Evolutionary conservation across 2,888 invertebrate species (phyloP).

Genomic region (Argyresthia goedartella): DNA sequence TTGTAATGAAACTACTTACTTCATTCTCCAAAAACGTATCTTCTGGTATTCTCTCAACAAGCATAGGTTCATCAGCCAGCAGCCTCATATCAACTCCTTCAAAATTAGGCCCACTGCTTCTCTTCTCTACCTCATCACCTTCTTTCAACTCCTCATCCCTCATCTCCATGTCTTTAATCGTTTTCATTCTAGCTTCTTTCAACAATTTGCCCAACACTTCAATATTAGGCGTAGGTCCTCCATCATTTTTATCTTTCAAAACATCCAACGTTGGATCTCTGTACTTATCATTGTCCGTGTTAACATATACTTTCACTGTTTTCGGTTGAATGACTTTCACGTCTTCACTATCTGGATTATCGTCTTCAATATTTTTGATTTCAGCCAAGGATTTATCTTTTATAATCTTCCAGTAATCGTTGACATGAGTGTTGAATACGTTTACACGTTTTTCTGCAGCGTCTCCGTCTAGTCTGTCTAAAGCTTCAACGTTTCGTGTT

Average conservation of each 20-base stretch:
- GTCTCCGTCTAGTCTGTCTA: slow-evolving; percentile 12
- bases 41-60: slow-evolving; percentile 29
- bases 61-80: slow-evolving; percentile 38
- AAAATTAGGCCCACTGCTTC: slow-evolving; percentile 18
- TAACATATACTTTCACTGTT: background rate
- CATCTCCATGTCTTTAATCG: slow-evolving; percentile 4
- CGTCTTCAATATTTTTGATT: slow-evolving; percentile 21
- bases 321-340: background rate
- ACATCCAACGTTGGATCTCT: slow-evolving; percentile 17
- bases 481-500: slow-evolving; percentile 7
- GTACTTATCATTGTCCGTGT: background rate
- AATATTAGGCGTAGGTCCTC: slow-evolving; percentile 8
- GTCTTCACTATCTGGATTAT: background rate
- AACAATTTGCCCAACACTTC: slow-evolving; percentile 22
- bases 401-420: slow-evolving; percentile 24
- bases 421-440: slow-evolving; percentile 20
- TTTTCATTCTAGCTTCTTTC: slow-evolving; percentile 6
- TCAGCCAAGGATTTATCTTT: slow-evolving; percentile 19
- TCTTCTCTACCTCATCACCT: slow-evolving; percentile 9
- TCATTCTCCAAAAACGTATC: slow-evolving; percentile 11
- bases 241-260: slow-evolving; percentile 14
- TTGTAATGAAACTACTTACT: background rate
- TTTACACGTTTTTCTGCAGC: slow-evolving; percentile 9
- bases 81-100: slow-evolving; percentile 42
- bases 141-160: slow-evolving; percentile 7